Evolutionary conservation across 35 echinoderm and acorn worm genomes (phyloP), one percentile per base, ranked within the genome.

Genomic region (Apostichopus parvimensis): DNA sequence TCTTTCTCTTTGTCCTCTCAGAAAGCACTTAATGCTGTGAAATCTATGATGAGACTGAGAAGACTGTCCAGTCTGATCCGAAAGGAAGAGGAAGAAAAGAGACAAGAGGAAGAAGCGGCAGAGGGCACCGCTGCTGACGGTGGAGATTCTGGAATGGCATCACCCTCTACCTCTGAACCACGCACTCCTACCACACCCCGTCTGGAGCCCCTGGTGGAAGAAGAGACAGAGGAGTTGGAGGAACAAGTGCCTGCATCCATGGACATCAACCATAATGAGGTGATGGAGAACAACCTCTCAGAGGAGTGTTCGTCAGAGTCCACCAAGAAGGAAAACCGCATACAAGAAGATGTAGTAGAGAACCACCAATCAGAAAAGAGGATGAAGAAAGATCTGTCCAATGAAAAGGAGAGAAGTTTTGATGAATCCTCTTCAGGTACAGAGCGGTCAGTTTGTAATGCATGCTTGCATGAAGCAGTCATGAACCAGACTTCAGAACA

Each of bases 21-120:
- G 96, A 98, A 98, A 98, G 96, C 96, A n/a, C 87, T 98, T 52
- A 98, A 94, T 72, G 94, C 96, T 45, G 96, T 98, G 52, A 98
- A 95, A 54, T 98, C 96, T 72, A 94, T 94, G 14, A 95, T 98
- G 96, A 91, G 96, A 78, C 65, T 98, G 18, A 88, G 92, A 15
- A 80, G 96, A 78, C 90, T 98, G 18, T 95, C 94, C 17, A 98
- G 92, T 77, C 73, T 94, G 8, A 95, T 80, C 59, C 89, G 77
- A 7, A 79, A 86, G 62, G 87, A 92, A 64, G 79, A 77, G 20
- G 70, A 72, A 9, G 82, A 73, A 17, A 56, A 91, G 82, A 76
- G 20, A 17, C 11, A 88, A 88, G 64, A 77, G 34, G 83, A 86
- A 73, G 80, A 55, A 65, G 20, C 14, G 23, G 21, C 21, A 24